Base-by-base conservation (phyloP, 2,113 vertebrate species). In the Mugil cephalus region DNA sequence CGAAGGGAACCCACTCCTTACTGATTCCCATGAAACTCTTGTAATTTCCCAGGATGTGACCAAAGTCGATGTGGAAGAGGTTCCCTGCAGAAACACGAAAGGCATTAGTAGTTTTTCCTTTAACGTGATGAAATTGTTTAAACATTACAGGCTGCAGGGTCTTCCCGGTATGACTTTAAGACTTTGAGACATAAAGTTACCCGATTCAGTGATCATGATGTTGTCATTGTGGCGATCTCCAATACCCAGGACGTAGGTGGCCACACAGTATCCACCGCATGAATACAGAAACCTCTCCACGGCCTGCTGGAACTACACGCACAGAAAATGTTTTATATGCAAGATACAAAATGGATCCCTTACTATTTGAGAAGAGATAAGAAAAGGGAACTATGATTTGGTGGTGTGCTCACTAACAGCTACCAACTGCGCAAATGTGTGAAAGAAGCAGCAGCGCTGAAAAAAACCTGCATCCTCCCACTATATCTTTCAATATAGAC, bases 11-110 rank as follows among this genome's bases (percentile, higher is more conserved):
- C 91, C 97, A 95, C 80, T 99, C 98, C 87, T 99, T 99, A 88
- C 95, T 99, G 91, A 99, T 97, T 66, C 98, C 98, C 92, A 99
- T 94, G 86, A 99, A 99, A 79, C 97, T 99, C 94, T 99, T 99
- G 38, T 99, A 99, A 89, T 99, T 99, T 74, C 98, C 98, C 92
- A 99, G 96, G 92, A 99, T 99, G 91, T 99, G 98, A 36, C 98
- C 98, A 64, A 99, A 99, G 90, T 99, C 98, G 24, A 99, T 99
- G 85, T 99, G 98, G 90, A 99, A 99, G 30, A 99, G 95, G 78
- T 99, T 99, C 73, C 98, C 98, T 99, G 74, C 62, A 67, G 84
- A 19, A 43, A 80, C 43, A 83, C 54, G 54, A 43, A 65, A 48
- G 10, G 19, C 1, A 7, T 19, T 8, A 1, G 1, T 39, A 18